Evolutionary conservation across 2,797 vertebrate genomes (phyloP).

Genomic region (Scomberomorus guttatus): DNA sequence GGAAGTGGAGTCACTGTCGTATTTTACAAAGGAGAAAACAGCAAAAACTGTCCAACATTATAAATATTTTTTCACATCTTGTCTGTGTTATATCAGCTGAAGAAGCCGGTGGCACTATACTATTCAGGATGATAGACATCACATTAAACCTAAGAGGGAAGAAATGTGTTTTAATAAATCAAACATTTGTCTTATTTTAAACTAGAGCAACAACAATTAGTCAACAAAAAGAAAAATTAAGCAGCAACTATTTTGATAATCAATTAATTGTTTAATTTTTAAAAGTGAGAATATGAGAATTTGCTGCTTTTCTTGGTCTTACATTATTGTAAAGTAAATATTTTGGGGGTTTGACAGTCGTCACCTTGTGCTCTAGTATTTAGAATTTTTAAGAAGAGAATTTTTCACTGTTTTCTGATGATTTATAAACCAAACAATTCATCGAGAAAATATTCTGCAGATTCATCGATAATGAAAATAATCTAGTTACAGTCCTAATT

Average conservation of each 20-base stretch:
- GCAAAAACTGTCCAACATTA: background rate
- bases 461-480: background rate
- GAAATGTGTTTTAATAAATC: background rate
- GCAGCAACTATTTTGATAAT: background rate
- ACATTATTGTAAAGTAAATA: no score
- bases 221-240: no score
- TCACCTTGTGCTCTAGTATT: no score
- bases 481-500: background rate
- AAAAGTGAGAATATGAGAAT: background rate
- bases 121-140: background rate
- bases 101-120: background rate
- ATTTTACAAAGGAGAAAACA: background rate
- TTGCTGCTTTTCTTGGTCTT: no score
- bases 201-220: no score
- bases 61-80: background rate
- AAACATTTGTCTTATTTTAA: background rate
- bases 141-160: background rate
- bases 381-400: no score
- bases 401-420: no score
- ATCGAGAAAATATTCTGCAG: no score
- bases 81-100: background rate
- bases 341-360: no score
- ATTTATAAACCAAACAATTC: no score
- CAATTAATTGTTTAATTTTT: background rate
- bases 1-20: background rate